These are phyloP conservation scores for Chelonus formosanus DNA, from an alignment of 2,888 invertebrate species.

Conservation along the genomic window DNA sequence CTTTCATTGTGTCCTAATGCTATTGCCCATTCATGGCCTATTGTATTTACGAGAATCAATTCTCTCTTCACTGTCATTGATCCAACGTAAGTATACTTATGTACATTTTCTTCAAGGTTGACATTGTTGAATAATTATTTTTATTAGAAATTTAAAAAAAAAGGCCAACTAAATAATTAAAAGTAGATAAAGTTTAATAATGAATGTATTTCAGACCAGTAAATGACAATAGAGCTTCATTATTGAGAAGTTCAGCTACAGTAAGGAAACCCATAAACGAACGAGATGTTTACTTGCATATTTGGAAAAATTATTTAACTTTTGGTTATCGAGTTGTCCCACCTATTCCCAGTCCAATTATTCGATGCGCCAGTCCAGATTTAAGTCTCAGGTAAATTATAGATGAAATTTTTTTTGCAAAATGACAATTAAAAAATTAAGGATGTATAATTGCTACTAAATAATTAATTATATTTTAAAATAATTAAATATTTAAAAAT, in stretches of 20 bases:
- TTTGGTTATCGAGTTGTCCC: constrained; percentile 97
- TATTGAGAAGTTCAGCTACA: constrained; percentile 86
- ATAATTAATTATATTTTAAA: no score
- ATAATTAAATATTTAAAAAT: no score
- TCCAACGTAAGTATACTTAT: constrained; percentile 77
- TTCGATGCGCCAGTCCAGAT: constrained; percentile 93
- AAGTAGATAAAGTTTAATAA: not conserved
- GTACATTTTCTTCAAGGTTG: no score
- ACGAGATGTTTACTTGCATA: constrained; percentile 92
- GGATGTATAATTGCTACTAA: no score
- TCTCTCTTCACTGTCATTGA: constrained; percentile 93
- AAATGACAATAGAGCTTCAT: constrained; percentile 94
- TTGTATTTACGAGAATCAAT: constrained; percentile 89
- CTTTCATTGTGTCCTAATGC: constrained; percentile 86
- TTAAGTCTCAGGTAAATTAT: constrained; percentile 81
- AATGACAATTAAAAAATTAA: no score
- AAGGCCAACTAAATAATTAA: not conserved
- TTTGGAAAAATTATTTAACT: constrained; percentile 98
- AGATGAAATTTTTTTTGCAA: no score
- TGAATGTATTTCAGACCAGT: constrained; percentile 76
- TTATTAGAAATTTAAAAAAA: constrained; percentile 16
- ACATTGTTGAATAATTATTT: no score
- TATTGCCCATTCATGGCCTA: constrained; percentile 93
- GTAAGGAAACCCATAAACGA: constrained; percentile 92
- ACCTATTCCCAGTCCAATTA: constrained; percentile 84